These are phyloP conservation scores for Yponomeuta sedellus DNA, from an alignment of 2,888 invertebrate species.

Conservation along the genomic window DNA sequence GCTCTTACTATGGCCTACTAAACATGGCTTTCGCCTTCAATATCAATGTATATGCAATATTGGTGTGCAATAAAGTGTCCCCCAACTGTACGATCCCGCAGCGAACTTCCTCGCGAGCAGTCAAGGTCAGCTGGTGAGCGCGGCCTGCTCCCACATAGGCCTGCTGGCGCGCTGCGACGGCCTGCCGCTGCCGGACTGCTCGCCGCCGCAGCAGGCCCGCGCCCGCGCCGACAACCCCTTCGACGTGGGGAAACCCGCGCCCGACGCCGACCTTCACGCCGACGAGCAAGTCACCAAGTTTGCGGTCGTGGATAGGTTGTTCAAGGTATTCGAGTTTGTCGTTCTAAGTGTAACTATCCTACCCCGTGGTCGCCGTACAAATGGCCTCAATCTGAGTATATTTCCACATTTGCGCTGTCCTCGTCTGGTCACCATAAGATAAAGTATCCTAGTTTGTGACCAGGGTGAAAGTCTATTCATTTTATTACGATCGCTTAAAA, in stretches of 20 bases:
- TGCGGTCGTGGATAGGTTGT: constrained; percentile 80
- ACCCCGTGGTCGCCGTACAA: too few relatives aligned
- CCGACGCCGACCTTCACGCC: constrained; percentile 27
- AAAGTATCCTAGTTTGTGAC: too few relatives aligned
- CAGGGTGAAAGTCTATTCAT: too few relatives aligned
- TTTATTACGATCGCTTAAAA: too few relatives aligned
- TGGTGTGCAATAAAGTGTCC: too few relatives aligned
- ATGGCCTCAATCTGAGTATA: too few relatives aligned
- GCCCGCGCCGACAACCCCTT: constrained; percentile 55
- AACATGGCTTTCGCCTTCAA: too few relatives aligned
- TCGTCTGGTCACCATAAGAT: too few relatives aligned
- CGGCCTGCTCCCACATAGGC: constrained; percentile 83
- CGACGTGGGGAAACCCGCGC: constrained; percentile 37
- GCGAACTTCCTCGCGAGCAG: constrained; percentile 80
- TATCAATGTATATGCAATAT: too few relatives aligned
- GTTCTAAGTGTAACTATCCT: too few relatives aligned
- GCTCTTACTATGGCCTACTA: too few relatives aligned
- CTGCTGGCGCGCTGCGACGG: constrained; percentile 81
- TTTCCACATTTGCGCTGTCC: too few relatives aligned
- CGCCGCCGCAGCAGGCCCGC: constrained; percentile 52
- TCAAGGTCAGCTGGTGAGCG: constrained; percentile 79
- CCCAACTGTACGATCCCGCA: constrained; percentile 33
- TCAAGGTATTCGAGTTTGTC: constrained; percentile 50
- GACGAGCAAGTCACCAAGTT: constrained; percentile 77
- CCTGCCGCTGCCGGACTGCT: constrained; percentile 78